Evolutionary conservation across 2,888 invertebrate species (phyloP).

Genomic region (Trachelus stipa): DNA sequence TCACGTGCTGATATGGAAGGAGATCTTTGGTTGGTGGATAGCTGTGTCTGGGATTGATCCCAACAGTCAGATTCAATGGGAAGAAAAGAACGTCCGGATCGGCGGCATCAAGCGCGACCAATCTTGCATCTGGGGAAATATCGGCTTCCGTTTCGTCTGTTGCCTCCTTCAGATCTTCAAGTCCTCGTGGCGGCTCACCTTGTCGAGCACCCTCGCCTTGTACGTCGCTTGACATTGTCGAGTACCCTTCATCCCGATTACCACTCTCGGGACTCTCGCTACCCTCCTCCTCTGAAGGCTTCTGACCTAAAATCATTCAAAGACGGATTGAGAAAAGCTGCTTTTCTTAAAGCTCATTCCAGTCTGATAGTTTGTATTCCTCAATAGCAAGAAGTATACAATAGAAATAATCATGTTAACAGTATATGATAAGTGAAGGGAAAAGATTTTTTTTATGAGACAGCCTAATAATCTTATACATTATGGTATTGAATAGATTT

Average conservation of each 20-base stretch:
- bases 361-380: no score
- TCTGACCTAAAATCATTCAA: slow-evolving; percentile 61
- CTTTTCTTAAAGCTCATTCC: no score
- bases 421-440: no score
- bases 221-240: slow-evolving; percentile 86
- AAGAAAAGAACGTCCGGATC: slow-evolving; percentile 78
- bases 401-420: no score
- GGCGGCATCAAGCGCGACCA: slow-evolving; percentile 71
- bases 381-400: no score
- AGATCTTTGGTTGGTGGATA: slow-evolving; percentile 78
- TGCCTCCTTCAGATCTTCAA: slow-evolving; percentile 81
- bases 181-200: slow-evolving; percentile 72
- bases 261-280: slow-evolving; percentile 82
- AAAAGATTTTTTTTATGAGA: no score
- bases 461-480: no score
- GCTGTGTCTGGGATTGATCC: slow-evolving; percentile 76
- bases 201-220: slow-evolving; percentile 76
- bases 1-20: slow-evolving; percentile 79
- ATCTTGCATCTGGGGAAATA: slow-evolving; percentile 66
- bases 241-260: slow-evolving; percentile 84
- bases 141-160: slow-evolving; percentile 77
- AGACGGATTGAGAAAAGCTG: not conserved
- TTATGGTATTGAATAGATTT: no score
- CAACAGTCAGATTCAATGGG: slow-evolving; percentile 75
- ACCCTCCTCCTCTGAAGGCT: slow-evolving; percentile 75